Conservation (phyloP, 2,888 invertebrate genomes). For the Trissonchulus latispiculum region DNA sequence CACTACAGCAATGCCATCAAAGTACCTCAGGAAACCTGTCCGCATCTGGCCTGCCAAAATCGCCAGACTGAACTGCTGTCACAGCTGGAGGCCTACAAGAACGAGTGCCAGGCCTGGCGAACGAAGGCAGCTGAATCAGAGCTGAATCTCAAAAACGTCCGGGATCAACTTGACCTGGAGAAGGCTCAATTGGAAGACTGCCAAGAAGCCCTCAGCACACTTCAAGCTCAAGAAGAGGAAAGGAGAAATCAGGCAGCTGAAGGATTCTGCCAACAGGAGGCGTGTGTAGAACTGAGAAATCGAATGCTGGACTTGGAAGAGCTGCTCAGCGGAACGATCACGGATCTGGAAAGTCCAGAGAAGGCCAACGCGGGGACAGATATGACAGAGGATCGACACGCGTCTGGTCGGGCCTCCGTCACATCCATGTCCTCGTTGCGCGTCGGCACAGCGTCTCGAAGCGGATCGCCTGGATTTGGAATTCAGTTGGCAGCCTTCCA, state of each 20-base stretch:
- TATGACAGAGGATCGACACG: background rate
- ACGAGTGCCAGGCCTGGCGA: constrained; percentile 41
- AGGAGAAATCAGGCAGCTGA: background rate
- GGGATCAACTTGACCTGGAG: background rate
- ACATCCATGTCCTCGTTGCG: background rate
- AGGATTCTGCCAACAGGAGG: background rate
- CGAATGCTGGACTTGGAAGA: background rate
- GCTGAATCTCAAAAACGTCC: background rate
- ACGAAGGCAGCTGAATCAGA: constrained; percentile 30
- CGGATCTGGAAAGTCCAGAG: background rate
- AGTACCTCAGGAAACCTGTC: background rate
- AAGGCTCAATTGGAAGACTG: background rate
- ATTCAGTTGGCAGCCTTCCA: background rate
- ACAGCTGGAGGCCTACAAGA: constrained; percentile 36
- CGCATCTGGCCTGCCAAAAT: background rate
- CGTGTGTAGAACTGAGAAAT: background rate
- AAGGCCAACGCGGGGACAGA: background rate
- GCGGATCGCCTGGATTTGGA: background rate
- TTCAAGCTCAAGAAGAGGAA: background rate
- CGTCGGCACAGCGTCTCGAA: background rate
- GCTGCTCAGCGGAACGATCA: background rate
- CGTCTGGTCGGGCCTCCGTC: background rate
- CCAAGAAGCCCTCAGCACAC: background rate
- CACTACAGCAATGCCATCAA: background rate
- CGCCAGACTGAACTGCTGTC: background rate